These are phyloP conservation scores for Nasonia oneida DNA, from an alignment of 2,888 invertebrate genomes.

Conservation along the genomic window DNA sequence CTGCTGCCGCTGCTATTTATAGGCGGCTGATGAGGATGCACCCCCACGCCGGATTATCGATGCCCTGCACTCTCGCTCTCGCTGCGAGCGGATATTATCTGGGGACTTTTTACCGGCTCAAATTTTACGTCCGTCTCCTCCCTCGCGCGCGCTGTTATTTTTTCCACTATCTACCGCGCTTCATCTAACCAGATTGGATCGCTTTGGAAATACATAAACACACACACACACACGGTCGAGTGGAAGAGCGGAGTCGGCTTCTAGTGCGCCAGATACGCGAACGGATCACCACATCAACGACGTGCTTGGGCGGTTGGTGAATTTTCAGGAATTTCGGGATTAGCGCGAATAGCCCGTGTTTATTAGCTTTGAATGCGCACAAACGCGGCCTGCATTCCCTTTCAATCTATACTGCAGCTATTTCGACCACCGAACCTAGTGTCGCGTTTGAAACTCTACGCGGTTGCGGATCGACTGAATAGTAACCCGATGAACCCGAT, in stretches of 20 bases:
- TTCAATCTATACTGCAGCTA: background rate
- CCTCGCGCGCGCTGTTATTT: background rate
- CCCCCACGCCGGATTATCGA: slow-evolving; percentile 18
- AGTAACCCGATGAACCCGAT: too few species aligned
- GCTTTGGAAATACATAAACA: background rate
- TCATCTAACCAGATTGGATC: slow-evolving; percentile 12
- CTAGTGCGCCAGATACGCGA: background rate
- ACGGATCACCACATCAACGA: slow-evolving; percentile 45
- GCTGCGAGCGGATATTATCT: background rate
- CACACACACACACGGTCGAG: too few species aligned
- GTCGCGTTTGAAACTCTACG: background rate
- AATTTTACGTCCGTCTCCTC: background rate
- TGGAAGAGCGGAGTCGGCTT: background rate
- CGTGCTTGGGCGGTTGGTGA: slow-evolving; percentile 16
- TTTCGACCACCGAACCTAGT: too few species aligned
- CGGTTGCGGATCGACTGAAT: background rate
- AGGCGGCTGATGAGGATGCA: slow-evolving; percentile 24
- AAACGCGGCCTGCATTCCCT: background rate
- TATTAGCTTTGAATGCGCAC: slow-evolving; percentile 41
- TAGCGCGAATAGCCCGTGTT: slow-evolving; percentile 62
- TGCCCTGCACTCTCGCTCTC: background rate
- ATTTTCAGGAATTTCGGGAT: slow-evolving; percentile 63
- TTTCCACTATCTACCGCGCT: background rate
- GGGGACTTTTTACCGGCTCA: background rate
- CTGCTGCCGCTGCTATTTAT: slow-evolving; percentile 27